Conservation (phyloP, 2,797 vertebrate genomes). For the Oceanodroma leucorhoa region DNA sequence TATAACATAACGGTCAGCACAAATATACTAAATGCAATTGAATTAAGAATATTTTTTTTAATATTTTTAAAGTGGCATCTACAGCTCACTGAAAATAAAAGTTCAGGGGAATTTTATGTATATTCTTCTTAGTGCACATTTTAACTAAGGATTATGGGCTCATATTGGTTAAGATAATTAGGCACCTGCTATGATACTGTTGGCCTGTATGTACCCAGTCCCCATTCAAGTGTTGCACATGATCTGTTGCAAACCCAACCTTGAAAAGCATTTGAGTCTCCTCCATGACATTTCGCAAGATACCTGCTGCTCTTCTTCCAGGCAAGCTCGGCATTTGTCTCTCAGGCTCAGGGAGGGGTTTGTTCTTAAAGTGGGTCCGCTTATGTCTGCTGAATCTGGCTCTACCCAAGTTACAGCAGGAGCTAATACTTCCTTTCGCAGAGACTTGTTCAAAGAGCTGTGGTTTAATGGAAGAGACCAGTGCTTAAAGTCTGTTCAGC, state of each 20-base stretch:
- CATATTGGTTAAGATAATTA: background rate
- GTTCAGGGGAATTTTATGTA: background rate
- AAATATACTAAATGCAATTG: background rate
- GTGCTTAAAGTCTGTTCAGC: background rate
- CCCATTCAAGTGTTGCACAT: background rate
- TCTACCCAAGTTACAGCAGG: background rate
- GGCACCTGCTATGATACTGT: background rate
- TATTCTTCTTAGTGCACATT: background rate
- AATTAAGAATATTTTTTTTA: background rate
- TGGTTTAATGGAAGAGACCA: background rate
- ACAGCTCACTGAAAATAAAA: background rate
- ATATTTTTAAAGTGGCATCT: background rate
- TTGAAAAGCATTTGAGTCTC: background rate
- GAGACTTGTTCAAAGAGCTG: background rate
- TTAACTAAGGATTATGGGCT: background rate
- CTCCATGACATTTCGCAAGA: background rate
- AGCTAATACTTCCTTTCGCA: background rate
- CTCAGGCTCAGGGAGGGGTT: background rate
- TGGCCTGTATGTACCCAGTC: background rate
- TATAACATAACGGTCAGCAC: background rate
- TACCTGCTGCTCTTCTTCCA: background rate
- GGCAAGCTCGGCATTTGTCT: background rate
- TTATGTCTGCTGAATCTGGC: accelerated
- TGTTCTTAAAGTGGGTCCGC: background rate
- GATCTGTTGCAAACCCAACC: background rate